phyloP scores from a whole-genome alignment of 2,797 vertebrate species.

The Miichthys miiuy region DNA sequence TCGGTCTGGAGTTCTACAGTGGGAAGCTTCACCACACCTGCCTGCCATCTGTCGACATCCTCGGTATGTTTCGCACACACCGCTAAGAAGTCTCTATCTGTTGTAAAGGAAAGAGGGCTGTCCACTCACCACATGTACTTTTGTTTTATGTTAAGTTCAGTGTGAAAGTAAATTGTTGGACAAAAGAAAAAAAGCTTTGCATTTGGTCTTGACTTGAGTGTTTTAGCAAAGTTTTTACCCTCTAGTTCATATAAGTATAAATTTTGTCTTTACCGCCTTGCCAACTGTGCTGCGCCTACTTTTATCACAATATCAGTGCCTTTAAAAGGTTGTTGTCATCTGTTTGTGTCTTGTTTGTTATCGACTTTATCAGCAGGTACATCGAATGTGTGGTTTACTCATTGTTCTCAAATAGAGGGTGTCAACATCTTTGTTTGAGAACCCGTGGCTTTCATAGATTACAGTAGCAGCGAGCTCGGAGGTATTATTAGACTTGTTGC shows the following conservation, averaged over 20 bases:
- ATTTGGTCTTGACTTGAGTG: slow-evolving; percentile 2
- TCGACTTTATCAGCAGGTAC: slow-evolving; percentile 36
- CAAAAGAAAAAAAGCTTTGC: slow-evolving; percentile 18
- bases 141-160: slow-evolving; percentile 2
- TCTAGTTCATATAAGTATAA: not conserved
- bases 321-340: slow-evolving; percentile 22
- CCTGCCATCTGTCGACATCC: slow-evolving; percentile 82
- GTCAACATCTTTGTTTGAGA: slow-evolving; percentile 60
- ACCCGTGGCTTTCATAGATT: slow-evolving; percentile 47
- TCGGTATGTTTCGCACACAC: slow-evolving; percentile 67
- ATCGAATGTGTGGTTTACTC: slow-evolving; percentile 45
- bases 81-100: not conserved
- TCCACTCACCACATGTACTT: not conserved
- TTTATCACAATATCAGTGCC: not conserved
- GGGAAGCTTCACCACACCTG: slow-evolving; percentile 97
- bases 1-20: slow-evolving; percentile 98
- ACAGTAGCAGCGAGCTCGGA: slow-evolving; percentile 56
- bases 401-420: slow-evolving; percentile 51
- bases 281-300: slow-evolving; percentile 18
- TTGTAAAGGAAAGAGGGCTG: not conserved
- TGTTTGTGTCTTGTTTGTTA: slow-evolving; percentile 34
- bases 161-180: slow-evolving; percentile 25
- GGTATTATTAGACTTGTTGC: slow-evolving; percentile 73
- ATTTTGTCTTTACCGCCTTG: slow-evolving; percentile 11
- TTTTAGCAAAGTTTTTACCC: slow-evolving; percentile 21